Evolutionary conservation across 2,888 invertebrate species (phyloP).

Genomic region (Dendrolimus pini): DNA sequence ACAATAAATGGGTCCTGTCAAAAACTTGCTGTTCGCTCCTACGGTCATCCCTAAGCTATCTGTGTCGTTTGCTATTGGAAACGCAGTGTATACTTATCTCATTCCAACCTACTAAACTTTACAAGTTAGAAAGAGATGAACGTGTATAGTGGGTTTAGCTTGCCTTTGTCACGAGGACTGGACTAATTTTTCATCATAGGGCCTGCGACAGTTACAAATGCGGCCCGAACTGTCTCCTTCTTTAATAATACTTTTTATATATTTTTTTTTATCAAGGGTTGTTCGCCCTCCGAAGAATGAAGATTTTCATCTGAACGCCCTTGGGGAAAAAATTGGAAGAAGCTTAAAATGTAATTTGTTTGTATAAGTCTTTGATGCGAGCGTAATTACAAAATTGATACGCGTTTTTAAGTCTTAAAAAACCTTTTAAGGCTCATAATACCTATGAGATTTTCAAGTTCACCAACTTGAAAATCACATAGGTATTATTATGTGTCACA

Average conservation of each 20-base stretch:
- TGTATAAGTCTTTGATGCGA: slow-evolving; percentile 45
- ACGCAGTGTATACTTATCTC: slow-evolving; percentile 49
- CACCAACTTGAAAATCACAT: too few relatives aligned
- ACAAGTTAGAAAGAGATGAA: slow-evolving; percentile 51
- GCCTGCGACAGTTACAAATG: slow-evolving; percentile 76
- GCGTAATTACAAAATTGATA: slow-evolving; percentile 38
- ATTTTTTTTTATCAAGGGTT: slow-evolving; percentile 64
- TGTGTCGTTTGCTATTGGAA: slow-evolving; percentile 75
- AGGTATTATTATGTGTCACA: too few relatives aligned
- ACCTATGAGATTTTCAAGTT: too few relatives aligned
- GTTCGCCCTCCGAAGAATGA: slow-evolving; percentile 63
- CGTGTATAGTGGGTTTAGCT: slow-evolving; percentile 65
- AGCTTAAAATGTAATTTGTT: slow-evolving; percentile 67
- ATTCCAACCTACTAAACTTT: slow-evolving; percentile 28
- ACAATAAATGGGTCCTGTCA: slow-evolving; percentile 76
- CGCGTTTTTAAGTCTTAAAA: neutral
- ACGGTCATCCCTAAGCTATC: slow-evolving; percentile 77
- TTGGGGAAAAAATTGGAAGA: slow-evolving; percentile 57
- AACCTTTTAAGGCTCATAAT: too few relatives aligned
- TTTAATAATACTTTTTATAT: slow-evolving; percentile 77
- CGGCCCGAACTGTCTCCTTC: slow-evolving; percentile 75
- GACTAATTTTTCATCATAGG: slow-evolving; percentile 78
- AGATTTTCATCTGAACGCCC: slow-evolving; percentile 63
- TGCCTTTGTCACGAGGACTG: slow-evolving; percentile 74
- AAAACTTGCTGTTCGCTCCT: slow-evolving; percentile 77